Conservation (phyloP, 2,888 invertebrate species). For the Colletes collaris region DNA sequence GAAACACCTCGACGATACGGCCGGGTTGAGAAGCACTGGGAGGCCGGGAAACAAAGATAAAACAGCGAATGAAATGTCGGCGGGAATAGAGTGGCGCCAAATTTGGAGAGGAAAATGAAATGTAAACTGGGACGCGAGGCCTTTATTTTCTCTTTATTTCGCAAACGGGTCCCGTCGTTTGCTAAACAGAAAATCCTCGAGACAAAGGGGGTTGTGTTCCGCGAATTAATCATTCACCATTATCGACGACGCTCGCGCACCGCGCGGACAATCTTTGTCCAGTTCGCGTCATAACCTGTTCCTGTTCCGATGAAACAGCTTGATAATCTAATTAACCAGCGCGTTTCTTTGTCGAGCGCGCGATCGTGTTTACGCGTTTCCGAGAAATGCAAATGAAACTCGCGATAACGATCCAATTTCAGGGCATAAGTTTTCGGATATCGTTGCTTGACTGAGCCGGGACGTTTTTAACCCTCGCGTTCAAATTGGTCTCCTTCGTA, state of each 20-base stretch:
- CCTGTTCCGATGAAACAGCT: neutral
- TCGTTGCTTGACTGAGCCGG: too few relatives aligned
- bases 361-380: neutral
- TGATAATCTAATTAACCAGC: constrained; percentile 4
- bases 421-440: too few relatives aligned
- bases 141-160: constrained; percentile 28
- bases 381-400: neutral
- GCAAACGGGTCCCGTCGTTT: neutral
- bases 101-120: constrained; percentile 53
- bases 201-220: constrained; percentile 17
- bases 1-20: constrained; percentile 21
- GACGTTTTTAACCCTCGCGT: too few relatives aligned
- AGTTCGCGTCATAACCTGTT: neutral
- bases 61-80: constrained; percentile 39
- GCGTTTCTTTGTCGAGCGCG: neutral
- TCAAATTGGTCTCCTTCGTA: too few relatives aligned
- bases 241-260: neutral
- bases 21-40: constrained; percentile 20
- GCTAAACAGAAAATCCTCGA: neutral
- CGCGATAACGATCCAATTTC: constrained; percentile 5
- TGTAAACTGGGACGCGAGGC: constrained; percentile 46
- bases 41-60: constrained; percentile 25
- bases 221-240: constrained; percentile 21
- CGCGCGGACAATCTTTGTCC: neutral
- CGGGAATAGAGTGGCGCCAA: constrained; percentile 26